Evolutionary conservation across 1,140 invertebrate species (phyloP).

Genomic region (Uloborus diversus): DNA sequence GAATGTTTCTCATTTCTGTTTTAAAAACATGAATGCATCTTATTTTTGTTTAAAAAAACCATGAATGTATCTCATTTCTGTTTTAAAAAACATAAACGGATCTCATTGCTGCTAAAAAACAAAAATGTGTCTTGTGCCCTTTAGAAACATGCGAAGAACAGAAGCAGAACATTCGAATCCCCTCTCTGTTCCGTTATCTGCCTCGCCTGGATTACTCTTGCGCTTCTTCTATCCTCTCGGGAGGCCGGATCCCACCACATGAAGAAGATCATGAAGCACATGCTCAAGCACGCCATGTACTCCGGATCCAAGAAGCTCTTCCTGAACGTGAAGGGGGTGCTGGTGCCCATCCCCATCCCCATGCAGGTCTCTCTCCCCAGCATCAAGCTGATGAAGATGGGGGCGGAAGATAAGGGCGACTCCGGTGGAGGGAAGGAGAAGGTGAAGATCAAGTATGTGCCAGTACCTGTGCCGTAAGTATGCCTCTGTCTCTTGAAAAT

Average conservation of each 20-base stretch:
- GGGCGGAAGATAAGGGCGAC: not conserved
- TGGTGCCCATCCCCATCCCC: conserved; percentile 47
- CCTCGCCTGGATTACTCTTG: not conserved
- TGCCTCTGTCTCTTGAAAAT: not conserved
- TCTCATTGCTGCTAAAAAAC: too few species aligned
- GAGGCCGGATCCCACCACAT: not conserved
- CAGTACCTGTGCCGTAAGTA: conserved; percentile 50
- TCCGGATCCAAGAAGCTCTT: conserved; percentile 17
- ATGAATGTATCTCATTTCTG: too few species aligned
- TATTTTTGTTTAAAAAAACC: too few species aligned
- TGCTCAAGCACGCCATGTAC: conserved; percentile 20
- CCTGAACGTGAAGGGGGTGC: conserved; percentile 27
- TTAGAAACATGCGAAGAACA: too few species aligned
- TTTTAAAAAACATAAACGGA: too few species aligned
- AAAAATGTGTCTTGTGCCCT: too few species aligned
- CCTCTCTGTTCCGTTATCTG: not conserved
- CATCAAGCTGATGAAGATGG: conserved; percentile 14
- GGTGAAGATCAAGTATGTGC: conserved; percentile 32
- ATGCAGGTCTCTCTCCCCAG: conserved; percentile 42
- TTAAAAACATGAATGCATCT: too few species aligned
- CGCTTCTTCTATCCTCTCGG: not conserved
- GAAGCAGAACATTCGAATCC: not conserved
- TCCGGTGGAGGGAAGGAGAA: conserved; percentile 10
- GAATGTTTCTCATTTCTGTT: too few species aligned
- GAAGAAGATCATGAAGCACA: conserved; percentile 25